Base-by-base conservation (phyloP, 1,140 invertebrate genomes). In the Heliconius eleuchia region DNA sequence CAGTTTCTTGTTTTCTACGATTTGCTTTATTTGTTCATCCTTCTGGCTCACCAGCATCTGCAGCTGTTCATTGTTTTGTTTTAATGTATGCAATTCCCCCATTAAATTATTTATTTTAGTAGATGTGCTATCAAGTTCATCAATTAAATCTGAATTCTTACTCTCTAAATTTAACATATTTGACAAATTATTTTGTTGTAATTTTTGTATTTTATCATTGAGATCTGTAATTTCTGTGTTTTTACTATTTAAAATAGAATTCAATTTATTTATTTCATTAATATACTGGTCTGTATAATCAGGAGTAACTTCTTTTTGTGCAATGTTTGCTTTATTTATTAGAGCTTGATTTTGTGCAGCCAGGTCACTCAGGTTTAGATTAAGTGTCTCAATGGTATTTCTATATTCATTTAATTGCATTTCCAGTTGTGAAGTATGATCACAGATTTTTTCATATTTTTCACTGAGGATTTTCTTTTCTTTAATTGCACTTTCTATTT, bases 401-500 rank as follows among this genome's bases (percentile, higher is more conserved):
- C 80, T 89, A 80, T 92, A 89, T 76, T 94, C 91, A 71, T 93
- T 87, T 37, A 94, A 66, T 81, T 90, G 88, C 16, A 79, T 78
- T 80, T 93, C 90, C 27, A 96, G 83, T 37, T 95, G 87, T 27
- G 71, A 72, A 72, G 37, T n/a, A 84, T 95, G 95, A 80, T 95
- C 94, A 82, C 89, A 95, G 60, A 96, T 92, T 79, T 94, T 94
- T 84, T 95, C 95, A 85, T 95, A 93, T 73, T 95, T 95, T 83
- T 84, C 95, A 91, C 85, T 96, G 82, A 92, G 93, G 78, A 82
- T 82, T 91, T 91, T 96, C 92, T 89, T 94, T 87, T 96, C 95
- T 82, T 94, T 94, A 39, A 95, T 90, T 52, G 96, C 84, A 55
- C 95, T 95, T 84, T 96, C 94, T 76, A 96, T 94, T 88, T 96